A percentile compares a stretch with the other conserved stretches of the same genome.
Conservation (phyloP, 1,140 invertebrate genomes). For the Neocloeon triangulifer region DNA sequence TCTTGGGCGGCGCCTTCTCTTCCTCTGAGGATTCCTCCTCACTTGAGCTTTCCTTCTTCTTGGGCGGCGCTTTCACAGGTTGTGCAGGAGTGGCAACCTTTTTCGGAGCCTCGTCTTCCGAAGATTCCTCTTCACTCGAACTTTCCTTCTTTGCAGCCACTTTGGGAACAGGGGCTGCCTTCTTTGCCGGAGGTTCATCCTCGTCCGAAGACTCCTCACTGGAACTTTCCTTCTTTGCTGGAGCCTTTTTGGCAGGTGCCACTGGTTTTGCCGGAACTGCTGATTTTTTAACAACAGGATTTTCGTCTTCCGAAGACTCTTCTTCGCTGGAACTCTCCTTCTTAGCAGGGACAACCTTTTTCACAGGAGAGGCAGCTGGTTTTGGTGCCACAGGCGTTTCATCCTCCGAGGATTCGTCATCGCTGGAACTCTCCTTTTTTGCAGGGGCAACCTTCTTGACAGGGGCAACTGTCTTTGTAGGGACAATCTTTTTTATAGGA, state of each 20-base stretch:
- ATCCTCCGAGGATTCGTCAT: constrained; percentile 16
- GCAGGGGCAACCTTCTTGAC: constrained; percentile 7
- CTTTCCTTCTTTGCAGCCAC: constrained; percentile 7
- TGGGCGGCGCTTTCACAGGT: constrained; percentile 6
- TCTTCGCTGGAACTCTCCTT: constrained; percentile 12
- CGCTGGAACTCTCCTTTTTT: constrained; percentile 9
- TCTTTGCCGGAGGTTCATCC: constrained; percentile 2
- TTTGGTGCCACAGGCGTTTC: constrained; percentile 7
- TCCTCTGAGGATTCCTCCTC: constrained; percentile 13
- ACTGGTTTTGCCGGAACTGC: constrained; percentile 13
- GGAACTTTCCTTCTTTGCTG: background rate
- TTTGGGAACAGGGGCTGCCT: constrained; percentile 10
- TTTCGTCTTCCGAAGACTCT: constrained; percentile 16
- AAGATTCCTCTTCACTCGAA: constrained; percentile 1
- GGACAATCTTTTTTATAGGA: background rate
- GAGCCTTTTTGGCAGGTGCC: background rate
- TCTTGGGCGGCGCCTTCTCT: constrained; percentile 9
- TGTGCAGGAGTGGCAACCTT: constrained; percentile 8
- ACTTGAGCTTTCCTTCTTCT: constrained; percentile 9
- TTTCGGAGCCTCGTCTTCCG: background rate
- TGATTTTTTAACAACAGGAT: constrained; percentile 12
- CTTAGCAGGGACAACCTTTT: background rate
- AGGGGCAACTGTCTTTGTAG: constrained; percentile 12
- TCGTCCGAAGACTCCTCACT: constrained; percentile 1
- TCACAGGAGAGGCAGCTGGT: background rate